A percentile compares a stretch with the other conserved stretches of the same genome.
Evolutionary conservation across 2,113 vertebrate genomes (phyloP).

Genomic region (Corydoras maculifer): DNA sequence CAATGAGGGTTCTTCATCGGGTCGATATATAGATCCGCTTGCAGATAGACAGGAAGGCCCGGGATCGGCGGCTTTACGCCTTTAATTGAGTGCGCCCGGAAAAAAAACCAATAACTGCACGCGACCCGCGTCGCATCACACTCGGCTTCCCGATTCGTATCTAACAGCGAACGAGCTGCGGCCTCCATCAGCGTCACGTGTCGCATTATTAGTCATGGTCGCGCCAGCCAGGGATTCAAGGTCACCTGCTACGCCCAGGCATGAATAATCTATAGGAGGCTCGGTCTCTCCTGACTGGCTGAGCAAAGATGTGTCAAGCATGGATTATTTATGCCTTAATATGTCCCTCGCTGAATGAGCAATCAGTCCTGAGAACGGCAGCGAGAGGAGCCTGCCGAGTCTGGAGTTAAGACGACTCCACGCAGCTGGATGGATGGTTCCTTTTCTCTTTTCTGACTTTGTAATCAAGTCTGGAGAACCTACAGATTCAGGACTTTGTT

Average conservation of each 20-base stretch:
- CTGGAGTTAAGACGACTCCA: background rate
- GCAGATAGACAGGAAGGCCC: constrained; percentile 23
- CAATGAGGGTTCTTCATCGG: constrained; percentile 24
- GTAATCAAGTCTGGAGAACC: no score
- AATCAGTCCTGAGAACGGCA: constrained; percentile 53
- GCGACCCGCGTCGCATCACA: constrained; percentile 27
- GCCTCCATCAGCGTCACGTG: constrained; percentile 56
- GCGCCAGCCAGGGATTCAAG: constrained; percentile 66
- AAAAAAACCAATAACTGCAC: constrained; percentile 31
- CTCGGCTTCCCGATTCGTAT: constrained; percentile 36
- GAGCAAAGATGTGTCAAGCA: constrained; percentile 56
- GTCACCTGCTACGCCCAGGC: constrained; percentile 60
- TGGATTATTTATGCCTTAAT: constrained; percentile 71
- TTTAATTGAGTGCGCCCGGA: constrained; percentile 40
- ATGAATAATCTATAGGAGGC: constrained; percentile 67
- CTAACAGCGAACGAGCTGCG: constrained; percentile 48
- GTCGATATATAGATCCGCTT: constrained; percentile 38
- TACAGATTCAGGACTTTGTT: no score
- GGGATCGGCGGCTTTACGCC: constrained; percentile 26
- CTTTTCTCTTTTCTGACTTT: no score
- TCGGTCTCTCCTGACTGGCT: constrained; percentile 57
- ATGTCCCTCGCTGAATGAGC: constrained; percentile 57
- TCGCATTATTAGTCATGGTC: constrained; percentile 60
- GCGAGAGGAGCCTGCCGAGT: constrained; percentile 26
- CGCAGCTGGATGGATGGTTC: no score